Conservation (phyloP, 1,140 invertebrate species). For the Drosophila busckii region DNA sequence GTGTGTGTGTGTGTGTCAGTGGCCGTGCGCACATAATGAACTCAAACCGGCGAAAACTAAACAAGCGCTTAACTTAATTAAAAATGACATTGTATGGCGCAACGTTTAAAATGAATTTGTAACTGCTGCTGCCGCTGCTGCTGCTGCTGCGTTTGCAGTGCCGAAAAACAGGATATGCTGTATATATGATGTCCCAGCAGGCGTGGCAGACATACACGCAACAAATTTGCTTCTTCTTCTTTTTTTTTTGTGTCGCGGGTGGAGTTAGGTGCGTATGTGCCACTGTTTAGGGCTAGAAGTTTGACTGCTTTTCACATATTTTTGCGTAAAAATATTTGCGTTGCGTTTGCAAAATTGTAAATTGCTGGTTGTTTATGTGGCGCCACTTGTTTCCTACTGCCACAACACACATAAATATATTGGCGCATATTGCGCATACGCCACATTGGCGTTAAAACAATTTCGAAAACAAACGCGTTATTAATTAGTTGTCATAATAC, state of each 20-base stretch:
- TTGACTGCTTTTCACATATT: conserved; percentile 57
- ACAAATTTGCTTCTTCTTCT: not conserved
- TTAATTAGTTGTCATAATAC: conserved; percentile 27
- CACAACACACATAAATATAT: not conserved
- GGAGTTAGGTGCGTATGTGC: not conserved
- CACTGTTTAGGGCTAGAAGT: conserved; percentile 5
- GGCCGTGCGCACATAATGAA: conserved; percentile 44
- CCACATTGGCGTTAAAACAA: conserved; percentile 9
- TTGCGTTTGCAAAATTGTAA: conserved; percentile 46
- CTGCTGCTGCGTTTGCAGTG: too few relatives aligned
- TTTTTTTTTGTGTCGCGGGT: not conserved
- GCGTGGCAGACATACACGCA: conserved; percentile 16
- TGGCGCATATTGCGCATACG: conserved; percentile 14
- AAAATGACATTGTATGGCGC: conserved; percentile 62
- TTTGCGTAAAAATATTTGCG: conserved; percentile 57
- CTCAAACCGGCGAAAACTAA: conserved; percentile 51
- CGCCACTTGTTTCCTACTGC: conserved; percentile 26
- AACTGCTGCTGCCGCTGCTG: too few relatives aligned
- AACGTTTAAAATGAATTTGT: conserved; percentile 41
- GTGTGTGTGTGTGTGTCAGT: conserved; percentile 24
- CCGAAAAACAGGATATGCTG: conserved; percentile 6
- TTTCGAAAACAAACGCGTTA: conserved; percentile 19
- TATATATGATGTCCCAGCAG: not conserved
- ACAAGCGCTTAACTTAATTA: conserved; percentile 70
- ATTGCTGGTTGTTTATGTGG: conserved; percentile 40